Evolutionary conservation across 1,140 invertebrate genomes (phyloP), one percentile per base, ranked within the genome.

Genomic region (Cecropterus lyciades): DNA sequence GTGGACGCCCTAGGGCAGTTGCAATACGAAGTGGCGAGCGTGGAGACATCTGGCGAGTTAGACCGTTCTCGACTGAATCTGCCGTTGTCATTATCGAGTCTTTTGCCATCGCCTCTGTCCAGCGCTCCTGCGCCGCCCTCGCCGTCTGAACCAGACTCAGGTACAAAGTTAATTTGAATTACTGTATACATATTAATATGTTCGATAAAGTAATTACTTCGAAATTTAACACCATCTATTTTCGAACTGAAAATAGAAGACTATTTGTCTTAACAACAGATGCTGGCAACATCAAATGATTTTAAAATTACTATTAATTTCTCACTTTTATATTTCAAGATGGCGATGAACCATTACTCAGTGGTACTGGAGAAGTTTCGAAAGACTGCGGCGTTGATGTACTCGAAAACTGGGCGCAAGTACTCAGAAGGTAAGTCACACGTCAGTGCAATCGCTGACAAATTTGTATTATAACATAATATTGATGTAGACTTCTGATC

Each of bases 301-400:
- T 1, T 20, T 20, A n/a, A n/a, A n/a, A 20, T 20, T 20, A 20
- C n/a, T n/a, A 20, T 7, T 33, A 33, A 33, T 9, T 33, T 33
- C 6, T 5, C n/a, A 10, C n/a, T n/a, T 37, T 10, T 1, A 11
- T 37, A 37, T 37, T 69, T 77, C 65, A 85, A 95, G 96, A 97
- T 94, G 97, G 97, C 53, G 99, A 99, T 92, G 99, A 99, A 84
- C 98, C 98, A 0, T 91, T 99, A 67, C 92, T 99, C 4, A 99
- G 98, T 91, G 99, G 99, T 9, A 99, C 98, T 11, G 99, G 99
- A 0, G 95, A 97, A 82, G 98, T 99, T 1, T 98, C 97, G 2
- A 99, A 99, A 86, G 98, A 99, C 80, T 99, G 98, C 78, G 96
- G 97, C 0, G 97, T 98, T 80, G 97, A 96, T 75, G 97, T 99